phyloP scores from a whole-genome alignment of 1,140 invertebrate species.

The Samia ricini region DNA sequence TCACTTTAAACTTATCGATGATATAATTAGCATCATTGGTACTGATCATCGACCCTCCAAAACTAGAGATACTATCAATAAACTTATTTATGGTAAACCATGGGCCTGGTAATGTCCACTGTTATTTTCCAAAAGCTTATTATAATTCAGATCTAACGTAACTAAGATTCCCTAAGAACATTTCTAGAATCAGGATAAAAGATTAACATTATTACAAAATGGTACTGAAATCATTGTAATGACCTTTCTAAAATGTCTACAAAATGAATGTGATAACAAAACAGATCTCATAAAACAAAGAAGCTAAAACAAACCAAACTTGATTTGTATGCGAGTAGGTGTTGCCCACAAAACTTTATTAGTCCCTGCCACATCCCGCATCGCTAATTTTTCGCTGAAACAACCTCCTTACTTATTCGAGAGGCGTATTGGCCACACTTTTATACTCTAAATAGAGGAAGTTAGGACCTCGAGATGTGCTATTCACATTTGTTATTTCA shows the following conservation, averaged over 20 bases:
- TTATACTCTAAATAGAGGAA: not conserved
- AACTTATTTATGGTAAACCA: too few relatives aligned
- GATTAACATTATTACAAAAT: too few relatives aligned
- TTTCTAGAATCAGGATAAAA: too few relatives aligned
- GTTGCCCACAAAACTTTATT: constrained; percentile 6
- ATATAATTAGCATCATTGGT: too few relatives aligned
- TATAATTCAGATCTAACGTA: too few relatives aligned
- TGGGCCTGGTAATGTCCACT: too few relatives aligned
- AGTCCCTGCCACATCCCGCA: constrained; percentile 1
- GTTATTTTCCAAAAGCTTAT: too few relatives aligned
- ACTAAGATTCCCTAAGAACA: too few relatives aligned
- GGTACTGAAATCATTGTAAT: too few relatives aligned
- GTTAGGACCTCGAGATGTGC: not conserved
- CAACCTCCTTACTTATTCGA: constrained; percentile 2
- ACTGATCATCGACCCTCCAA: too few relatives aligned
- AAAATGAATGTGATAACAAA: not conserved
- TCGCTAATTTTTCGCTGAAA: constrained; percentile 6
- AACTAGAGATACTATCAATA: too few relatives aligned
- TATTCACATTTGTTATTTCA: not conserved
- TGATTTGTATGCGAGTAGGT: constrained; percentile 7
- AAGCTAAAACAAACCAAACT: not conserved
- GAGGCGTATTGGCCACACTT: not conserved
- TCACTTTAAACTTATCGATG: too few relatives aligned
- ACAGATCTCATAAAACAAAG: not conserved
- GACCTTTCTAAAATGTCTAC: not conserved